Base-by-base conservation (phyloP, 2,888 invertebrate species). In the Subacronicta megacephala region DNA sequence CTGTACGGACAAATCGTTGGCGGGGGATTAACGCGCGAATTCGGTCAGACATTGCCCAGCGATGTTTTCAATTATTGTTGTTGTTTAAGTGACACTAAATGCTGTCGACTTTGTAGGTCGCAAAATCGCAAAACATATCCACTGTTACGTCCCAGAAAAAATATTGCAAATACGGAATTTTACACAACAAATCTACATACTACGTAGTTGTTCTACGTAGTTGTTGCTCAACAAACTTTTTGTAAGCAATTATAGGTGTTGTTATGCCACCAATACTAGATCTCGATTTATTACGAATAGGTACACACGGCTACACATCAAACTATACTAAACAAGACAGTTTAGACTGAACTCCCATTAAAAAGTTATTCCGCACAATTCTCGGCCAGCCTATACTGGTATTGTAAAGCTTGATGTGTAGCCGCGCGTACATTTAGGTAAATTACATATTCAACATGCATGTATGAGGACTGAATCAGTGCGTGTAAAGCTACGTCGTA, bases 1-100 rank as follows among this genome's bases (percentile, higher is more conserved):
- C 89, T 79, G 82, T 84, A 82, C 89, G 84, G 83, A 88, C 88
- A 88, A 90, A 89, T 89, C 86, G 84, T 78, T 83, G 88, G 87
- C 88, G 85, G 76, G 82, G 88, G 84, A 88, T 88, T 85, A 88
- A 87, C 86, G 77, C 81, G 85, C 84, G 82, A 89, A 88, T 88
- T 87, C 88, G 87, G 87, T 82, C 88, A 84, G 73, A 77, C 75
- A 84, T 82, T 84, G 79, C 51, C 57, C 70, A 65, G 65, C 55
- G 50, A 60, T 62, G 70, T 62, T 74, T 67, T 66, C 51, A 53
- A 46, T 42, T 55, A 54, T 60, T 65, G 59, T 74, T 70, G 72
- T 65, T 62, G 56, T 61, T 63, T 33, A 41, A 52, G 45, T 62
- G 62, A 63, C 52, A 62, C 49, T 69, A 60, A 69, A 66, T 60